Conservation (phyloP, 2,888 invertebrate species). For the Brassicogethes aeneus region DNA sequence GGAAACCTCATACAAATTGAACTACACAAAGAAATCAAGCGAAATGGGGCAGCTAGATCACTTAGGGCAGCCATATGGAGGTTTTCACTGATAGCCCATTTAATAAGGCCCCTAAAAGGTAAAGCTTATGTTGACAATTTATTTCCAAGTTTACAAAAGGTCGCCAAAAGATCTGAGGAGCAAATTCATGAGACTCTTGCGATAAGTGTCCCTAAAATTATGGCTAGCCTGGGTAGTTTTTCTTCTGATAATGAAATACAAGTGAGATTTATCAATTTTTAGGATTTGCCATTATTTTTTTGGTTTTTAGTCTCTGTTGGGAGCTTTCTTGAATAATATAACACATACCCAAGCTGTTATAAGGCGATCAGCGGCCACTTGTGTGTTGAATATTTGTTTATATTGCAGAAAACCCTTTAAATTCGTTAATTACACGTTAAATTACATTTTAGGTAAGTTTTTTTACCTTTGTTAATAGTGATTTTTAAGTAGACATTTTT, state of each 20-base stretch:
- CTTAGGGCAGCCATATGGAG: slow-evolving; percentile 67
- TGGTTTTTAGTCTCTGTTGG: slow-evolving; percentile 51
- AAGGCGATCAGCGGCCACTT: slow-evolving; percentile 71
- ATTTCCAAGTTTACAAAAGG: slow-evolving; percentile 62
- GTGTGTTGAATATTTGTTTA: slow-evolving; percentile 71
- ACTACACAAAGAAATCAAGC: slow-evolving; percentile 73
- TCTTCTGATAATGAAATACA: slow-evolving; percentile 63
- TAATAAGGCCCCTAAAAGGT: slow-evolving; percentile 68
- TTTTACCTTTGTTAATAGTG: slow-evolving; percentile 4
- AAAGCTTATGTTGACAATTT: slow-evolving; percentile 69
- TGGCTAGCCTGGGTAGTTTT: slow-evolving; percentile 58
- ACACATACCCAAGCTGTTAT: slow-evolving; percentile 60
- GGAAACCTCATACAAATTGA: slow-evolving; percentile 68
- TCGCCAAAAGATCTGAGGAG: slow-evolving; percentile 64
- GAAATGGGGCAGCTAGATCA: slow-evolving; percentile 62
- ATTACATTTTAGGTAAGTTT: slow-evolving; percentile 48
- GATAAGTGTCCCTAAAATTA: slow-evolving; percentile 54
- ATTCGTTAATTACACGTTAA: slow-evolving; percentile 60
- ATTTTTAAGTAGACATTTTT: slow-evolving; percentile 14
- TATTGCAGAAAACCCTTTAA: slow-evolving; percentile 62
- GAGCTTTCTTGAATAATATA: slow-evolving; percentile 57
- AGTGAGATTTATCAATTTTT: too few species aligned
- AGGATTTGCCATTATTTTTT: not conserved
- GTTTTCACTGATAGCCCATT: slow-evolving; percentile 66
- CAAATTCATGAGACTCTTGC: slow-evolving; percentile 59